These are phyloP conservation scores for Fulica atra DNA, from an alignment of 2,113 vertebrate species.

Conservation along the genomic window DNA sequence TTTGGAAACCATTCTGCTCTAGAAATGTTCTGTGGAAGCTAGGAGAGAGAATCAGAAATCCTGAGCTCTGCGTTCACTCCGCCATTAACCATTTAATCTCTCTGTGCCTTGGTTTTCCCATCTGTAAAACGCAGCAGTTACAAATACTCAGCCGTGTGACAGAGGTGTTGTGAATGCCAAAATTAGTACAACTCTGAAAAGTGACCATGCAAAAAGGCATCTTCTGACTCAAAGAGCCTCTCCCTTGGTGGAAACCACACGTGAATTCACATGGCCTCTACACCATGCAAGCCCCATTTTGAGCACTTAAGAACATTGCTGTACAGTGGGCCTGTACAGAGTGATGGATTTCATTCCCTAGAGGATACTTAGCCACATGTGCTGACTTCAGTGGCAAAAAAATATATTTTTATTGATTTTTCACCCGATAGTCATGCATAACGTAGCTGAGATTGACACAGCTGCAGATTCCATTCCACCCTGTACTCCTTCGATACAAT, in stretches of 20 bases:
- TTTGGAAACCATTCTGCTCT: slow-evolving; percentile 40
- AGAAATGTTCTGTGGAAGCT: neutral
- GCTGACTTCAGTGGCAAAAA: slow-evolving; percentile 38
- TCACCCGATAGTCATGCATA: neutral
- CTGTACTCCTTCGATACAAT: neutral
- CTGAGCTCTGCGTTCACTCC: neutral
- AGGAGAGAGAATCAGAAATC: neutral
- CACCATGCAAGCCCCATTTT: neutral
- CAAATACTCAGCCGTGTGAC: neutral
- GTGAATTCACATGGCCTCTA: neutral
- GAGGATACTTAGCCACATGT: neutral
- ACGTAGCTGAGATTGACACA: neutral
- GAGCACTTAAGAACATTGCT: neutral
- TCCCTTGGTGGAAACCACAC: neutral
- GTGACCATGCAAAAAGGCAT: slow-evolving; percentile 54
- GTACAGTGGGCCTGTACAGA: neutral
- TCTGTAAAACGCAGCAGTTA: neutral
- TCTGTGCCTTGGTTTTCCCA: neutral
- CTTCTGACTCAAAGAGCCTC: neutral
- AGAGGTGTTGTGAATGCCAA: neutral
- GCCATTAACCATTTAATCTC: neutral
- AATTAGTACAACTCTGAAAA: neutral
- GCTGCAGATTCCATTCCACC: slow-evolving; percentile 34
- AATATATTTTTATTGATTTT: slow-evolving; percentile 17
- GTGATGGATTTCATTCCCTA: neutral